Evolutionary conservation across 2,113 vertebrate species (phyloP), one percentile per base, ranked within the genome.

Genomic region (Phyllostomus discolor): DNA sequence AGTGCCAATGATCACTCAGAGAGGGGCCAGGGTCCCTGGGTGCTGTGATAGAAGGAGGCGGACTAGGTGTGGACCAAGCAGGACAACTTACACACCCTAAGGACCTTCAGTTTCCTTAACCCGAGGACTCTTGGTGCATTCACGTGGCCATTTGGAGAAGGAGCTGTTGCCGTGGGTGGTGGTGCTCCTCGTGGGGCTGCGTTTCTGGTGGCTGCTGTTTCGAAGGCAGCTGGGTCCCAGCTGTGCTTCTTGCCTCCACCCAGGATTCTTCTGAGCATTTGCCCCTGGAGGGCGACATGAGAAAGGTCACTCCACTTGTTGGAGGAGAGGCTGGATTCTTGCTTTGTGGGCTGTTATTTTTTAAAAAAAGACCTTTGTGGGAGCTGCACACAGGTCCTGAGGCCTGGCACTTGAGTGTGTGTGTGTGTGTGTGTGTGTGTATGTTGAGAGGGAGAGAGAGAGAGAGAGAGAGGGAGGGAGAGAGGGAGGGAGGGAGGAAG

Each of bases 401-500:
- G 70, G 89, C 64, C 43, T 43, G 43, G 97, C 83, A 35, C 94
- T 92, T 90, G 75, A 85, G 89, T 82, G 69, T 81, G 85, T 33
- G 38, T 64, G 50, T 52, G 57, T 31, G 46, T 7, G 67, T 15
- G 41, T 59, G 28, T 88, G 26, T 79, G 12, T 10, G 67, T 48
- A 4, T 41, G 38, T 41, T n/a, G 43, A 43, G 43, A 43, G 43
- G 5, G 43, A 43, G 43, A 9, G 43, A 43, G 43, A 43, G 43
- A 43, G 43, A 43, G 43, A 43, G 43, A 43, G 43, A 43, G 43
- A 43, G 43, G 7, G 43, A 43, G 43, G 5, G 43, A 43, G 43
- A 9, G 43, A 43, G 43, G 7, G 46, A 48, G 46, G 1, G 46
- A 11, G 46, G 2, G 46, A 48, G 46, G 2, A 10, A 48, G 46